Evolutionary conservation across 2,797 vertebrate species (phyloP).

Genomic region (Chloroceryle amazona): DNA sequence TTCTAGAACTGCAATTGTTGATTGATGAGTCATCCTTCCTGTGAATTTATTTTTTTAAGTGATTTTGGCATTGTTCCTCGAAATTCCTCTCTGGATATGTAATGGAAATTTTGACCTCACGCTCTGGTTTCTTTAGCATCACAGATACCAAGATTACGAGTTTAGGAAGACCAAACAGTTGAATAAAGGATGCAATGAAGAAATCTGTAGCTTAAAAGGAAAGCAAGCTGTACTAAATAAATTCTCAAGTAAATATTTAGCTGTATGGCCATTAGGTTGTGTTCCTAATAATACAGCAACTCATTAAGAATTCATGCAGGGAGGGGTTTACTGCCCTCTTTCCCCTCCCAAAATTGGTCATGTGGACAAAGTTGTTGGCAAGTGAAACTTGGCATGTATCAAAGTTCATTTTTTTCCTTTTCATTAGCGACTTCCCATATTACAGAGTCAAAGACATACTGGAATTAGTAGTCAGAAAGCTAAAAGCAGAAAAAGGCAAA

Average conservation of each 20-base stretch:
- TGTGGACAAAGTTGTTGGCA: constrained; percentile 33
- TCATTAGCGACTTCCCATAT: background rate
- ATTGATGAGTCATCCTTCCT: constrained; percentile 87
- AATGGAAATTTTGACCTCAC: constrained; percentile 86
- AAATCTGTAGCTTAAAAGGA: constrained; percentile 65
- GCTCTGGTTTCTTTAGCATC: constrained; percentile 81
- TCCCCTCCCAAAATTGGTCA: constrained; percentile 45
- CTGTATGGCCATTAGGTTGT: constrained; percentile 56
- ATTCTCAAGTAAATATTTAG: constrained; percentile 77
- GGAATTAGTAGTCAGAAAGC: constrained; percentile 16
- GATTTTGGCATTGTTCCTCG: constrained; percentile 83
- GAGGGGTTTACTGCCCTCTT: background rate
- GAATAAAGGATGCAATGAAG: constrained; percentile 64
- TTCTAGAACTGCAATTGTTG: constrained; percentile 77
- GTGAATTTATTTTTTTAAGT: constrained; percentile 83
- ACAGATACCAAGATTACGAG: constrained; percentile 76
- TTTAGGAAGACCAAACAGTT: constrained; percentile 46
- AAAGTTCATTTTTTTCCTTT: background rate
- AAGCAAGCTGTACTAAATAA: constrained; percentile 73
- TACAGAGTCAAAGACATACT: background rate
- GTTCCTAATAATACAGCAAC: constrained; percentile 60
- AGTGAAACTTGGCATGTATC: constrained; percentile 49
- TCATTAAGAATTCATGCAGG: constrained; percentile 51
- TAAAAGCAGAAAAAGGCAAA: background rate
- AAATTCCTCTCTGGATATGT: constrained; percentile 82